These are phyloP conservation scores for Acanthaster planci DNA, from an alignment of 35 echinoderm and acorn worm genomes.

Conservation along the genomic window DNA sequence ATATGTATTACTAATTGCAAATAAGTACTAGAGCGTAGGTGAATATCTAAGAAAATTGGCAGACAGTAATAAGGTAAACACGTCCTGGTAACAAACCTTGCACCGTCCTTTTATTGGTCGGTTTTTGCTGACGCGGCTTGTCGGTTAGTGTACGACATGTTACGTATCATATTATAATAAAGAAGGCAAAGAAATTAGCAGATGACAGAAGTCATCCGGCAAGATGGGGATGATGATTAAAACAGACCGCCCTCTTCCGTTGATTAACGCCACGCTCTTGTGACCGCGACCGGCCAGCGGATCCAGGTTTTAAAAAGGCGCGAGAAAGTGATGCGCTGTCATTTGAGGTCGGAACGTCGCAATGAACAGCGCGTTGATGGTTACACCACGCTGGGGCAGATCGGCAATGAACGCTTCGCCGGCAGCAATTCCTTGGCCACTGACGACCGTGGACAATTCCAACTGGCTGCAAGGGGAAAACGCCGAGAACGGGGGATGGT, in stretches of 20 bases:
- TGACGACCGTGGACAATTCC: not conserved
- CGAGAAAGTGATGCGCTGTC: not conserved
- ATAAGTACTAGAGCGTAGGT: no score
- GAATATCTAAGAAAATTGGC: no score
- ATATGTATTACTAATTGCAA: no score
- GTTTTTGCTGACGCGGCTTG: no score
- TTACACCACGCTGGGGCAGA: not conserved
- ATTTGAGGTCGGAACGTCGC: not conserved
- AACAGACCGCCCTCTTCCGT: conserved; percentile 29
- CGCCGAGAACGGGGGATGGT: not conserved
- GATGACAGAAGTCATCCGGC: conserved; percentile 3
- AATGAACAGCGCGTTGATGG: not conserved
- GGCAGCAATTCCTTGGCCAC: not conserved
- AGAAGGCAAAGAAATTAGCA: no score
- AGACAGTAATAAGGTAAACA: no score
- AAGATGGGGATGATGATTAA: not conserved
- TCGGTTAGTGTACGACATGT: no score
- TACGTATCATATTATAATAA: no score
- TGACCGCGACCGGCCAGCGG: not conserved
- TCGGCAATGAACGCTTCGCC: not conserved
- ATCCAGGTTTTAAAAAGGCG: not conserved
- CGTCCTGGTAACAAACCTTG: no score
- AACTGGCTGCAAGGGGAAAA: not conserved
- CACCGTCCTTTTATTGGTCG: no score
- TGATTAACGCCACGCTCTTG: not conserved